phyloP scores from a whole-genome alignment of 2,888 invertebrate species.

The Eristalinus sepulchralis region DNA sequence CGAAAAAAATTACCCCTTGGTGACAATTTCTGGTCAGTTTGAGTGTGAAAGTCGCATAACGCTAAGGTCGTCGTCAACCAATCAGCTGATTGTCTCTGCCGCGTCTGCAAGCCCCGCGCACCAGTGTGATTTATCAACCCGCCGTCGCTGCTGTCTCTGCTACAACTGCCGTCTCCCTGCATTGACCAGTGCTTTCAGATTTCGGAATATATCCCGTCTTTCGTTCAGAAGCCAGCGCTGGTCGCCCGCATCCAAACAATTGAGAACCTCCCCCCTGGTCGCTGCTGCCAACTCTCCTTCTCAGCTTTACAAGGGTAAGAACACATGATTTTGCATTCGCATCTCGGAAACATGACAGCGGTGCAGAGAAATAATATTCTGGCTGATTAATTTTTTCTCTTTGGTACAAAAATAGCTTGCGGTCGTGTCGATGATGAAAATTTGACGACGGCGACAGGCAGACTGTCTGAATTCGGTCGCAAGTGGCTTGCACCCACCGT shows the following conservation, averaged over 20 bases:
- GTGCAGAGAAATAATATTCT: background rate
- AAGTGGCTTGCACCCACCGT: no score
- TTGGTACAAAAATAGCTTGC: constrained; percentile 53
- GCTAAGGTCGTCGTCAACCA: constrained; percentile 1
- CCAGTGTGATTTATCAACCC: background rate
- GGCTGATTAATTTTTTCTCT: background rate
- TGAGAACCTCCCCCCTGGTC: background rate
- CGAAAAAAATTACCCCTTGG: background rate
- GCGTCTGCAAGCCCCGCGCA: constrained; percentile 63
- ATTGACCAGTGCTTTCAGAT: constrained; percentile 54
- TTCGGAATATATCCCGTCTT: background rate
- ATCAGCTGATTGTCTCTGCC: constrained; percentile 56
- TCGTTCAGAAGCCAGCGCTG: background rate
- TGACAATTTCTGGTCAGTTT: constrained; percentile 17
- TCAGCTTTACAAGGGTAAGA: constrained; percentile 55
- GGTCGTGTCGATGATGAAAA: background rate
- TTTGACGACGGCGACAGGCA: constrained; percentile 51
- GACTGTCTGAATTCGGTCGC: constrained; percentile 52
- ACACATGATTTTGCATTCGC: constrained; percentile 18
- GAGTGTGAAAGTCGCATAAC: constrained; percentile 28
- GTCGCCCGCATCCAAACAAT: background rate
- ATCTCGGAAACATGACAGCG: background rate
- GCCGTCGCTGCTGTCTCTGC: constrained; percentile 26
- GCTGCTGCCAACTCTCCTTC: background rate
- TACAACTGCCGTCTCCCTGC: constrained; percentile 22